phyloP scores from a whole-genome alignment of 2,888 invertebrate genomes.

The Drosophila recens region DNA sequence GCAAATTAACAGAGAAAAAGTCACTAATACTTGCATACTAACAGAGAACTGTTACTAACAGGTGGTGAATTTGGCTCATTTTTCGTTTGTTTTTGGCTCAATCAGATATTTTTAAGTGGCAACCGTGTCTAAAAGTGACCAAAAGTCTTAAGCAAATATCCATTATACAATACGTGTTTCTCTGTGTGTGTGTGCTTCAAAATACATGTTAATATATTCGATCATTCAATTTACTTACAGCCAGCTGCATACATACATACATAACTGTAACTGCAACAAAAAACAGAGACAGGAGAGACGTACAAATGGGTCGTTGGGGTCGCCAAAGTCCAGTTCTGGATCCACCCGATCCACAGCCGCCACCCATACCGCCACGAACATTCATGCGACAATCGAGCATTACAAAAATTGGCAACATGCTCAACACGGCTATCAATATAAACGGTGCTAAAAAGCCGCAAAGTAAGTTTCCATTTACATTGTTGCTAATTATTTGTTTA shows the following conservation, averaged over 20 bases:
- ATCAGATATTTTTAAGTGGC: no score
- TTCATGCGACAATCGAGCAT: constrained; percentile 88
- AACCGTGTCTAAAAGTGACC: no score
- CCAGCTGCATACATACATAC: constrained; percentile 9
- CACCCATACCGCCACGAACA: constrained; percentile 82
- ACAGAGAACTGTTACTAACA: no score
- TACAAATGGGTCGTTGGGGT: constrained; percentile 84
- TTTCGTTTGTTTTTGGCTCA: no score
- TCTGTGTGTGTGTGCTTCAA: constrained; percentile 19
- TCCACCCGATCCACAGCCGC: constrained; percentile 83
- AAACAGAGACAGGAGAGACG: constrained; percentile 15
- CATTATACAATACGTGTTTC: constrained; percentile 61
- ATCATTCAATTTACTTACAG: constrained; percentile 69
- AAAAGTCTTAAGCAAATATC: constrained; percentile 63
- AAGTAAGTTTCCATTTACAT: constrained; percentile 70
- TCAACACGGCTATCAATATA: constrained; percentile 87
- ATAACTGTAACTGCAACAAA: constrained; percentile 41
- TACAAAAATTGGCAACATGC: constrained; percentile 88
- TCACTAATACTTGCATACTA: no score
- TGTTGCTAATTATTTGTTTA: not conserved
- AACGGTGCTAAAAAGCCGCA: constrained; percentile 81
- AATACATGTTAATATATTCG: constrained; percentile 61
- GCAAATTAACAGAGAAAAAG: no score
- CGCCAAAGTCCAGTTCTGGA: constrained; percentile 84
- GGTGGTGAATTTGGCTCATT: no score